Evolutionary conservation across 2,113 vertebrate species (phyloP).

Genomic region (Halichoeres trimaculatus): DNA sequence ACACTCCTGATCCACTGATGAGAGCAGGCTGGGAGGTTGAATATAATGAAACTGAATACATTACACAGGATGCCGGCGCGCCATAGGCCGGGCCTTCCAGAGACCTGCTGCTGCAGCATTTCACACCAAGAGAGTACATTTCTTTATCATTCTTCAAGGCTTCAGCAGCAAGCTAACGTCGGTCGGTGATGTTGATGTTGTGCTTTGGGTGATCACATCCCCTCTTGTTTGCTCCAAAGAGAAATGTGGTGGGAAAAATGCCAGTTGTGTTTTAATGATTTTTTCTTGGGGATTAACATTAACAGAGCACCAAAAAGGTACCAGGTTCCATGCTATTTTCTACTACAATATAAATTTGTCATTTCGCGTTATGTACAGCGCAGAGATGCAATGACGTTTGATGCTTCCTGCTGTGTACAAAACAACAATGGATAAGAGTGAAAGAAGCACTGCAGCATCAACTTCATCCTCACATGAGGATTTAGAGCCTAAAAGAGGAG

Average conservation of each 20-base stretch:
- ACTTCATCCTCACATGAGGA: too few species aligned
- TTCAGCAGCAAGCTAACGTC: constrained; percentile 12
- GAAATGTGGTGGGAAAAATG: not conserved
- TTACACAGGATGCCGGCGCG: constrained; percentile 39
- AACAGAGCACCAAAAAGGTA: too few species aligned
- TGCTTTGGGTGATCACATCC: not conserved
- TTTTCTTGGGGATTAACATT: constrained; percentile 16
- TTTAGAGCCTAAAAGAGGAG: too few species aligned
- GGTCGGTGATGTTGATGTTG: constrained; percentile 2
- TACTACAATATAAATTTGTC: too few species aligned
- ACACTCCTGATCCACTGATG: constrained; percentile 75
- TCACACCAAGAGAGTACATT: constrained; percentile 15
- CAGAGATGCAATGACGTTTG: too few species aligned
- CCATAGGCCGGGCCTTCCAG: constrained; percentile 44
- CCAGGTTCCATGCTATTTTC: too few species aligned
- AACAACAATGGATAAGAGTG: too few species aligned
- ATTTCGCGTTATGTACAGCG: too few species aligned
- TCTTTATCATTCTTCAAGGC: constrained; percentile 13
- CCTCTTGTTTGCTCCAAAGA: constrained; percentile 17
- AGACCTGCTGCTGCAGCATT: constrained; percentile 31
- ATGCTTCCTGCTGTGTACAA: too few species aligned
- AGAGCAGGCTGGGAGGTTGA: constrained; percentile 71
- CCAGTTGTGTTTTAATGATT: not conserved
- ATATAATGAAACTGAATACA: constrained; percentile 77
- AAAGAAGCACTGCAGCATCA: too few species aligned